A percentile compares a stretch with the other conserved stretches of the same genome.
Conservation (phyloP, 1,140 invertebrate genomes). For the Rhagoletis pomonella region DNA sequence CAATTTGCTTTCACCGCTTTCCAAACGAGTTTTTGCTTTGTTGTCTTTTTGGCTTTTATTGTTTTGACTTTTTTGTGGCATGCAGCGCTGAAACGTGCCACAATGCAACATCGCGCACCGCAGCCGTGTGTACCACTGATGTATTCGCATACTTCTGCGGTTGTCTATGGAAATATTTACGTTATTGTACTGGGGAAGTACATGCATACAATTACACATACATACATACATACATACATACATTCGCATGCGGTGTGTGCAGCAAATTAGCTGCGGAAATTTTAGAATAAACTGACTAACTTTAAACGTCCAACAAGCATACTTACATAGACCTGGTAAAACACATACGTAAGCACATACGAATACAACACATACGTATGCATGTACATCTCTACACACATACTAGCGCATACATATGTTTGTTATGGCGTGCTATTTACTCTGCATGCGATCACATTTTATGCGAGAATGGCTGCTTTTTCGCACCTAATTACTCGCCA, state of each 20-base stretch:
- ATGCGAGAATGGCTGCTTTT: conserved; percentile 5
- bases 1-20: conserved; percentile 9
- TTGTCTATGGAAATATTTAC: not conserved
- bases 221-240: not conserved
- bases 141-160: not conserved
- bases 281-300: not conserved
- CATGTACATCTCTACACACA: not conserved
- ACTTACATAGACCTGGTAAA: too few relatives aligned
- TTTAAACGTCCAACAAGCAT: too few relatives aligned
- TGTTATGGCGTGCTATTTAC: not conserved
- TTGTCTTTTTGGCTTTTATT: conserved; percentile 3
- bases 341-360: not conserved
- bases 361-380: not conserved
- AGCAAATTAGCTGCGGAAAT: conserved; percentile 20
- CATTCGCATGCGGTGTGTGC: not conserved
- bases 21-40: not conserved
- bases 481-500: conserved; percentile 1
- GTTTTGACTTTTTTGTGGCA: conserved; percentile 3
- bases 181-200: not conserved
- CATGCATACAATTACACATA: not conserved
- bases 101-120: not conserved
- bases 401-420: not conserved
- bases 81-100: not conserved
- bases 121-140: not conserved
- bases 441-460: not conserved